Percentiles rank a stretch among this genome's conserved stretches.
Conservation (phyloP, 1,140 invertebrate species). For the Papilio xuthus region DNA sequence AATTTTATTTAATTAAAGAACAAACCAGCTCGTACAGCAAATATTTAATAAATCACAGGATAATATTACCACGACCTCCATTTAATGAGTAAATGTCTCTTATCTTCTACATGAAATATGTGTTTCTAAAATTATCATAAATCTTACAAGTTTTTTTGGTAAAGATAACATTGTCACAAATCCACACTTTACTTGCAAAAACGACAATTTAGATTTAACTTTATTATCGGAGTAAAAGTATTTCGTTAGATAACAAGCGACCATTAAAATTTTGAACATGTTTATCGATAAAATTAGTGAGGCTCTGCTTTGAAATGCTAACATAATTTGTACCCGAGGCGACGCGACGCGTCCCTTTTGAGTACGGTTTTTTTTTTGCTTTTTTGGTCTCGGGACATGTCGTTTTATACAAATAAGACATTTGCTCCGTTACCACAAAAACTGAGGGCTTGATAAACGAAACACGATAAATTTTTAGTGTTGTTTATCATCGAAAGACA, state of each 20-base stretch:
- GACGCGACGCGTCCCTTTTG: not conserved
- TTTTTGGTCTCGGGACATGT: slow-evolving; percentile 18
- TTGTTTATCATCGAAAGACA: not conserved
- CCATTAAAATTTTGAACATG: slow-evolving; percentile 26
- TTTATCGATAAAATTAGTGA: slow-evolving; percentile 32
- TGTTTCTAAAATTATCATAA: not conserved
- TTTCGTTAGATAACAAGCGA: slow-evolving; percentile 26
- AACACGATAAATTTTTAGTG: slow-evolving; percentile 20
- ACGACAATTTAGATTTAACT: slow-evolving; percentile 9
- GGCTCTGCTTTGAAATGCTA: slow-evolving; percentile 11
- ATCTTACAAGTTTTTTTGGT: not conserved
- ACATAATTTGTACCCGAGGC: slow-evolving; percentile 35
- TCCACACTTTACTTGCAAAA: not conserved
- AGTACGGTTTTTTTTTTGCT: slow-evolving; percentile 20
- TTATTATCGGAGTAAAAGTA: slow-evolving; percentile 15
- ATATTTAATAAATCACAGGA: not conserved
- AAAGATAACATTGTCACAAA: not conserved
- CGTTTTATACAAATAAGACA: slow-evolving; percentile 36
- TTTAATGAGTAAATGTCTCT: not conserved
- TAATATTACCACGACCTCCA: not conserved
- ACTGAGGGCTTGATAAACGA: slow-evolving; percentile 30
- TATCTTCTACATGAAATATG: not conserved
- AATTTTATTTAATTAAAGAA: not conserved
- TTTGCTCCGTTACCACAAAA: slow-evolving; percentile 32
- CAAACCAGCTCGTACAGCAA: not conserved